Evolutionary conservation across 2,113 vertebrate genomes (phyloP), one percentile per base, ranked within the genome.

Genomic region (Coptodon rendalli): DNA sequence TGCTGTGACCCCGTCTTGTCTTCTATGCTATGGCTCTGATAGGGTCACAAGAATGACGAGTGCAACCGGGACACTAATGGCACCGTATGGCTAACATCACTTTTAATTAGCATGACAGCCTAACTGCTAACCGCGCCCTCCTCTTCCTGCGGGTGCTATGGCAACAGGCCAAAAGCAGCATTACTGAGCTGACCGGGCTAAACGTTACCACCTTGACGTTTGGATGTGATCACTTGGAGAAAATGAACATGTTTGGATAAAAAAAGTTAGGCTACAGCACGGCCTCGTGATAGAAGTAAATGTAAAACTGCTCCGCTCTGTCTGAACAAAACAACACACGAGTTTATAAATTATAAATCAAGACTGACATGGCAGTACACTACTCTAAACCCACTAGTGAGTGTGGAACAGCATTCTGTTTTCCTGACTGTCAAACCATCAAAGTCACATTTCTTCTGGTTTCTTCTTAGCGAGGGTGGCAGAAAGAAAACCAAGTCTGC

Each of bases 21-120:
- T 85, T 57, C 53, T 40, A 11, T 14, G 57, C 83, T 83, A 71
- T 27, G 61, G 80, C 85, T 91, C 83, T 81, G 83, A 89, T 80
- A 7, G 89, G 92, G 93, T 93, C 85, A 87, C 40, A 1, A 31
- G 48, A 83, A 89, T 84, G 93, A 92, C 38, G 48, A 87, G 87
- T 63, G 81, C 82, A 81, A 92, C 88, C 12, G 63, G 89, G 66
- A 83, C 87, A 81, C 90, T 94, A 95, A 95, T 93, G 89, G 88
- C 84, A 71, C 84, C 86, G 90, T 86, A 92, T 88, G 92, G 93
- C 87, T 80, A 87, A 86, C 93, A 95, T 94, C 91, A 86, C 94
- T 94, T 96, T 91, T 91, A 91, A 95, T 96, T 94, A 95, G 89
- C 87, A 78, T 92, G 94, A 93, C 93, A 94, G 89, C 81, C 87